These are phyloP conservation scores for Oxyteleia sp. DNA, from an alignment of 2,888 invertebrate genomes.

Conservation along the genomic window DNA sequence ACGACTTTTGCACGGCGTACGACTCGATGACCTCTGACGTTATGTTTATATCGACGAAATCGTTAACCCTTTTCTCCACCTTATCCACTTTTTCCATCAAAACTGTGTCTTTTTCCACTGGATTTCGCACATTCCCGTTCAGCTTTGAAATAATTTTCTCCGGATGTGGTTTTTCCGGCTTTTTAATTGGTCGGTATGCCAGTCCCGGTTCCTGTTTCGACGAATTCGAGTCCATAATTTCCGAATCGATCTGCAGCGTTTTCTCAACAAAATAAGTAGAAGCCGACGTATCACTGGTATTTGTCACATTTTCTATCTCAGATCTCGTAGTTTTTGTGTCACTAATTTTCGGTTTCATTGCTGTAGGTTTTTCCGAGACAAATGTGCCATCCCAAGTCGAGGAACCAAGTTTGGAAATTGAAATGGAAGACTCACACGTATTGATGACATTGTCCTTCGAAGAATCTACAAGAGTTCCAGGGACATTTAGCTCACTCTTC, in stretches of 20 bases:
- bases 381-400: constrained; percentile 81
- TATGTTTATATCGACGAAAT: constrained; percentile 86
- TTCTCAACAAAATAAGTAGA: constrained; percentile 24
- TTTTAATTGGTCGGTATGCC: too few species aligned
- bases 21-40: constrained; percentile 82
- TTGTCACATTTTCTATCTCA: neutral
- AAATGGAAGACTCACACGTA: constrained; percentile 73
- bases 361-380: constrained; percentile 76
- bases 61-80: constrained; percentile 60
- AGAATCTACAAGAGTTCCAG: too few species aligned
- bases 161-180: too few species aligned
- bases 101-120: constrained; percentile 20
- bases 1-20: constrained; percentile 82
- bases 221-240: constrained; percentile 24
- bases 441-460: too few species aligned
- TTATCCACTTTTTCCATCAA: constrained; percentile 43
- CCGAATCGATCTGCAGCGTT: constrained; percentile 32
- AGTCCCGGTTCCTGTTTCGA: too few species aligned
- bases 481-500: too few species aligned
- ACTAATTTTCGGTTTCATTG: constrained; percentile 65
- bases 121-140: neutral
- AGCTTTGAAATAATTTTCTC: constrained; percentile 15
- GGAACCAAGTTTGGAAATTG: constrained; percentile 67
- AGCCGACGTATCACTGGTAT: constrained; percentile 13
- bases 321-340: constrained; percentile 51